These are phyloP conservation scores for Macrotus californicus DNA, from an alignment of 2,113 vertebrate species.

Conservation along the genomic window DNA sequence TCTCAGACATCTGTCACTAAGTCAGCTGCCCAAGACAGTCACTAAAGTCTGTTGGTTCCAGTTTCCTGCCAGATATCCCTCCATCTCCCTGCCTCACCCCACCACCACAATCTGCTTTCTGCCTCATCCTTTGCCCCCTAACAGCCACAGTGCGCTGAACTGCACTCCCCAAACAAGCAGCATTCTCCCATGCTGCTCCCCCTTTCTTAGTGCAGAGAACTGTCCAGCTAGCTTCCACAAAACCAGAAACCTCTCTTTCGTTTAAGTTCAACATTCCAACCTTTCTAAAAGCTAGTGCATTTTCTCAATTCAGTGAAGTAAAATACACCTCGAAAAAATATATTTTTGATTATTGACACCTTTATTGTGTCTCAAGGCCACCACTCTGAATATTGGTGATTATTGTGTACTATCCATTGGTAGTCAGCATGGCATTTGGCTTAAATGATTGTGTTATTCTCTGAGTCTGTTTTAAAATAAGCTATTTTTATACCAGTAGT, in stretches of 20 bases:
- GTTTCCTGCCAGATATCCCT: not conserved
- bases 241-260: not conserved
- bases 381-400: not conserved
- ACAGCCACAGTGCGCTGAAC: not conserved
- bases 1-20: not conserved
- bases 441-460: not conserved
- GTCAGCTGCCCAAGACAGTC: not conserved
- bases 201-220: not conserved
- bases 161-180: not conserved
- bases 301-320: not conserved
- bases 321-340: constrained; percentile 37
- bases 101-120: fast-evolving
- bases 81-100: not conserved
- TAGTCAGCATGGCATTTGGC: not conserved
- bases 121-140: not conserved
- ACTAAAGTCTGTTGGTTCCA: not conserved
- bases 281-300: not conserved
- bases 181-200: not conserved
- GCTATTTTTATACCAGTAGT: not conserved
- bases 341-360: not conserved
- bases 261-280: not conserved
- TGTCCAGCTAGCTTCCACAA: not conserved
- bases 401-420: not conserved
- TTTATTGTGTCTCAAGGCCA: not conserved
- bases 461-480: constrained; percentile 32